Percentiles rank a stretch among this genome's conserved stretches.
Evolutionary conservation across 1,140 invertebrate genomes (phyloP).

Genomic region (Asbolus verrucosus): DNA sequence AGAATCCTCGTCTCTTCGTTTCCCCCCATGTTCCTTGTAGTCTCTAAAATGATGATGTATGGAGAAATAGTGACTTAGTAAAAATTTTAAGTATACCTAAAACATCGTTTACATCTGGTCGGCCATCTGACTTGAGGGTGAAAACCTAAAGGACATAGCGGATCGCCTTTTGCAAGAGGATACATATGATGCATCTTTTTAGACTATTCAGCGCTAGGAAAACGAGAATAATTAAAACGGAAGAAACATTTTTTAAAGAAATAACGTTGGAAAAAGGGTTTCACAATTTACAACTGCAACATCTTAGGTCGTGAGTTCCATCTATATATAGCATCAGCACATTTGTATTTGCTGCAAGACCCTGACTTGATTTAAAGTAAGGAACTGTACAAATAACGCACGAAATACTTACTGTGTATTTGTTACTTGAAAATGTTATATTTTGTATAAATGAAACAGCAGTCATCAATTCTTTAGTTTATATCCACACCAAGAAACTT

Average conservation of each 20-base stretch:
- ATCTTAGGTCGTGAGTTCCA: constrained; percentile 33
- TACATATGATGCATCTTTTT: constrained; percentile 85
- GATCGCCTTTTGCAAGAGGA: constrained; percentile 84
- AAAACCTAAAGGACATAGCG: constrained; percentile 91
- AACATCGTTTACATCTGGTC: constrained; percentile 91
- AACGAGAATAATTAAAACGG: constrained; percentile 11
- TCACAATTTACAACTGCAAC: constrained; percentile 37
- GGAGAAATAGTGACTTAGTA: background rate
- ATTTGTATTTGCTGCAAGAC: constrained; percentile 48
- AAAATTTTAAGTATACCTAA: constrained; percentile 71
- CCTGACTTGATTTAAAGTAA: constrained; percentile 47
- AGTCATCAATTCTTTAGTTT: background rate
- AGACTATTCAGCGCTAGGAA: constrained; percentile 16
- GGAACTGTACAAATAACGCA: constrained; percentile 32
- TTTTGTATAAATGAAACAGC: background rate
- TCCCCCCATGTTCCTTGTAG: constrained; percentile 88
- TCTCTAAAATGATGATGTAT: constrained; percentile 70
- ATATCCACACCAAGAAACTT: background rate
- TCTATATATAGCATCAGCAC: constrained; percentile 53
- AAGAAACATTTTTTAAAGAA: constrained; percentile 5
- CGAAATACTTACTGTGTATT: constrained; percentile 42
- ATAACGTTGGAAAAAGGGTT: constrained; percentile 12
- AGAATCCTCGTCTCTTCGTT: constrained; percentile 70
- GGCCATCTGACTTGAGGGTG: constrained; percentile 94
- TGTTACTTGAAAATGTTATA: constrained; percentile 4